Conservation (phyloP, 2,113 vertebrate species). For the Paracanthobrama guichenoti region DNA sequence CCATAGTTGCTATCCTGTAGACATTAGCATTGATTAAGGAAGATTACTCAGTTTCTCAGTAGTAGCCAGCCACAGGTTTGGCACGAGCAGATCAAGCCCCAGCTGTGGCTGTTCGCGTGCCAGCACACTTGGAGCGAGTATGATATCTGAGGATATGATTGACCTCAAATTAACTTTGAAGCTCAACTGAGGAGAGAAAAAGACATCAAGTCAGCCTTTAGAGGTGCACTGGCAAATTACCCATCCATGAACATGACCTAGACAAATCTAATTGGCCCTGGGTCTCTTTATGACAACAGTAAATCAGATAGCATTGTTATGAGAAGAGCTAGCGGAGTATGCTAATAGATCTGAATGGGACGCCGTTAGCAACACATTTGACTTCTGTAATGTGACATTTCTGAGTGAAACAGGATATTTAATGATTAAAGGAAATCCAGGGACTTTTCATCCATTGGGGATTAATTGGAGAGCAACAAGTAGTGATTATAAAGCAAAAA, state of each 20-base stretch:
- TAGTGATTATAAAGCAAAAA: neutral
- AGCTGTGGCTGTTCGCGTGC: neutral
- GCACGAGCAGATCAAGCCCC: slow-evolving; percentile 25
- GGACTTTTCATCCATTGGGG: neutral
- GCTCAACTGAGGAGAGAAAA: slow-evolving; percentile 47
- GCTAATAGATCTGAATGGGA: slow-evolving; percentile 10
- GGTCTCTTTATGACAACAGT: slow-evolving; percentile 71
- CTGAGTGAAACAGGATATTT: slow-evolving; percentile 9
- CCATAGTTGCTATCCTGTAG: neutral
- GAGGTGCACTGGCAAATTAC: slow-evolving; percentile 62
- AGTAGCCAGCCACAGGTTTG: slow-evolving; percentile 12
- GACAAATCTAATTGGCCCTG: slow-evolving; percentile 69
- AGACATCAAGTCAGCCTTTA: slow-evolving; percentile 56
- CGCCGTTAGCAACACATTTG: neutral
- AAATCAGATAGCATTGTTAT: slow-evolving; percentile 73
- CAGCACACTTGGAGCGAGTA: slow-evolving; percentile 19
- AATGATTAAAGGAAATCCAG: neutral
- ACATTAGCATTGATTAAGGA: neutral
- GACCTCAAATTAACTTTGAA: slow-evolving; percentile 67
- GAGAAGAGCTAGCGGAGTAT: slow-evolving; percentile 12
- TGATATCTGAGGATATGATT: slow-evolving; percentile 40
- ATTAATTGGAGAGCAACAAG: slow-evolving; percentile 9
- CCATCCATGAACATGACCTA: slow-evolving; percentile 59
- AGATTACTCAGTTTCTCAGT: neutral
- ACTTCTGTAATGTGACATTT: slow-evolving; percentile 17